Evolutionary conservation across 2,113 vertebrate genomes (phyloP), one percentile per base, ranked within the genome.

Genomic region (Ammospiza nelsoni): DNA sequence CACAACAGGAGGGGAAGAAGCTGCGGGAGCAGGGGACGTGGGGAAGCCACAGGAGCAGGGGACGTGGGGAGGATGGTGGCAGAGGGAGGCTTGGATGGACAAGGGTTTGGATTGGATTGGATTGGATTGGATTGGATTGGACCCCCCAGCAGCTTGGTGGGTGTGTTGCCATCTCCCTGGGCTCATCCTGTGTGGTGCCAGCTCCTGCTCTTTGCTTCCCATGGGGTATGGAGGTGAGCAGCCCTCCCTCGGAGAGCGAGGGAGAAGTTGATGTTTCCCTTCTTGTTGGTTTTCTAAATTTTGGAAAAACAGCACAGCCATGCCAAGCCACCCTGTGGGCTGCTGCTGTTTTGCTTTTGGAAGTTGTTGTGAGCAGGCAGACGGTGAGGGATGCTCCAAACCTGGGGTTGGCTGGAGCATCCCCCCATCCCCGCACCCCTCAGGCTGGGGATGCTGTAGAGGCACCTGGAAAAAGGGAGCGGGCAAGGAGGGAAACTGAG

Each of bases 161-260:
- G 46, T 0, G 1, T 5, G 16, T 44, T 59, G 27, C 9, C 61
- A 49, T 76, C 52, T 81, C 41, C 3, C 19, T 54, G 59, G 28
- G 41, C 55, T 22, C 0, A 0, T 33, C 73, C 68, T 76, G 6
- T 0, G 0, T 3, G 55, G 27, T 84, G 68, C 22, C 84, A 84
- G 31, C 77, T 89, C 90, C 68, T 57, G 35, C 51, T 46, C 37
- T 81, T 66, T 3, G 5, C 55, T 62, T 62, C 43, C 51, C 4
- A 0, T 16, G 58, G 59, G 41, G n/a, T 43, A 0, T 9, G 49
- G 68, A 77, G 59, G 39, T 69, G 61, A 73, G 49, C 62, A 57
- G 29, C 57, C 24, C 18, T 59, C 27, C 25, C 54, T 55, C 0
- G 0, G 28, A 61, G 31, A 41, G 35, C 1, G 2, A 33, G 23